These are phyloP conservation scores for Crematogaster levior DNA, from an alignment of 2,888 invertebrate genomes.

Conservation along the genomic window DNA sequence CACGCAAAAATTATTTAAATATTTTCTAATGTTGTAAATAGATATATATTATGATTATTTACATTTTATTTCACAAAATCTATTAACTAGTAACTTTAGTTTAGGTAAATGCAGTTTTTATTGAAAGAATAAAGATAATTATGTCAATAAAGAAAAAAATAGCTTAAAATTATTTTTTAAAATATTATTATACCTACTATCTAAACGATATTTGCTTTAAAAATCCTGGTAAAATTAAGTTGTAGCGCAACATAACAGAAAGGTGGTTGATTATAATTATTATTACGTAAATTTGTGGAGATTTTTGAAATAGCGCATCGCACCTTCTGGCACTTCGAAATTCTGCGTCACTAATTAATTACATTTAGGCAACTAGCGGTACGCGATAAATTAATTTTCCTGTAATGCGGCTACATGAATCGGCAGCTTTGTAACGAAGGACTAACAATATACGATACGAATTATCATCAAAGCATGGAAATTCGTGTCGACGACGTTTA, in stretches of 20 bases:
- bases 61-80: not conserved
- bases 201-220: not conserved
- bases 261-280: not conserved
- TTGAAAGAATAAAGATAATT: not conserved
- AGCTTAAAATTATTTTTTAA: not conserved
- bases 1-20: too few relatives aligned
- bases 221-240: not conserved
- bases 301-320: constrained; percentile 30
- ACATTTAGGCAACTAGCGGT: constrained; percentile 56
- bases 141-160: not conserved
- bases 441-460: constrained; percentile 60
- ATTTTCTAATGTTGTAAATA: not conserved
- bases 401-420: constrained; percentile 58
- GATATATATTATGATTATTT: not conserved
- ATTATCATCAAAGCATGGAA: constrained; percentile 53
- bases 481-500: constrained; percentile 46
- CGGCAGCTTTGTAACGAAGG: constrained; percentile 66
- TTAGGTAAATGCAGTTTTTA: not conserved
- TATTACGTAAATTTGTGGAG: constrained; percentile 14
- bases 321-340: constrained; percentile 5
- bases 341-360: constrained; percentile 68
- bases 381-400: constrained; percentile 67
- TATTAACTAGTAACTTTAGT: not conserved
- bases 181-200: not conserved
- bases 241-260: not conserved